Evolutionary conservation across 2,888 invertebrate species (phyloP), one percentile per base, ranked within the genome.

Genomic region (Campaea margaritaria): DNA sequence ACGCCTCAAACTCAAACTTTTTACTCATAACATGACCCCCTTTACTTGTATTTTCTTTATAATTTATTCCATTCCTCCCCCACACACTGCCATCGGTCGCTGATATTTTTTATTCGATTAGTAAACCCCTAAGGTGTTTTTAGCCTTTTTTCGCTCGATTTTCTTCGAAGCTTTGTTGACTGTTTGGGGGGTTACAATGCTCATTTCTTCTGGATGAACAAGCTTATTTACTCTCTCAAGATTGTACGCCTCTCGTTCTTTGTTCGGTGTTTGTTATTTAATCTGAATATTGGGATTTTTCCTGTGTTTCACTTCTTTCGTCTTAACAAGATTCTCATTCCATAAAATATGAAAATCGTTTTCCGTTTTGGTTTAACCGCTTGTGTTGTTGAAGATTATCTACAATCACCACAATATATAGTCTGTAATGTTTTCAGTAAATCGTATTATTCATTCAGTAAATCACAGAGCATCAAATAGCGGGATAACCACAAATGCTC

Each of bases 51-150:
- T 91, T 89, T 92, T 91, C 91, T 91, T 91, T 86, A 89, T 92
- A 91, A 92, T 92, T 91, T 92, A 92, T 91, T 92, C 92, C 85
- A 82, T 87, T 87, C 78, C 89, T 87, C 91, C 92, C 91, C 91
- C 87, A 88, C 81, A 89, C 89, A 89, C 89, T 87, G 89, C 88
- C 91, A 91, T 91, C 88, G 91, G 91, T 87, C 91, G 91, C 92
- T 92, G 93, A 93, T 93, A 93, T 93, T 93, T 91, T 93, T 93
- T 93, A 93, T 93, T 93, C 93, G 93, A 93, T 93, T 93, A 93
- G 93, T 91, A 93, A 92, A 91, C 93, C 93, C 93, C 93, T 86
- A 89, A 93, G 93, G 93, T 93, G 93, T 93, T 93, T 93, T 93
- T 93, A 93, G 93, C 90, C 91, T 91, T 93, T 93, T 93, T 92